Base-by-base conservation (phyloP, 2,888 invertebrate genomes). In the Ceratothoa steindachneri region DNA sequence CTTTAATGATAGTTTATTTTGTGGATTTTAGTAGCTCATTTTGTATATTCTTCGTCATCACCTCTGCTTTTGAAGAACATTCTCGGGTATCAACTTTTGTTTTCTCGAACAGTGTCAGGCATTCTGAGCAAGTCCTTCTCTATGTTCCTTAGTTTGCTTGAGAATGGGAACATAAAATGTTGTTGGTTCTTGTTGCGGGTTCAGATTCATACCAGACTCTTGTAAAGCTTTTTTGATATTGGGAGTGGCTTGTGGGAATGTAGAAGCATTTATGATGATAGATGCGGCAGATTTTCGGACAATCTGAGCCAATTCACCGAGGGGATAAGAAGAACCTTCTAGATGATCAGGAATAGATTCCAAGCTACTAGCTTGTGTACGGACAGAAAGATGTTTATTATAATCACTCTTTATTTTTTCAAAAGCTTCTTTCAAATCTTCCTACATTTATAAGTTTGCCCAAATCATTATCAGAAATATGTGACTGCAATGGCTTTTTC, bases 111-210 rank as follows among this genome's bases (percentile, higher is more conserved):
- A n/a, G n/a, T n/a, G n/a, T n/a, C n/a, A n/a, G n/a, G n/a, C n/a
- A n/a, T n/a, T n/a, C n/a, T n/a, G n/a, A n/a, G n/a, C n/a, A n/a
- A n/a, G n/a, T n/a, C n/a, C n/a, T n/a, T n/a, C n/a, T n/a, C n/a
- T n/a, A n/a, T n/a, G n/a, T n/a, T n/a, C n/a, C n/a, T n/a, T n/a
- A n/a, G n/a, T n/a, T n/a, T n/a, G n/a, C 90, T 94, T 95, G 12
- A 96, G 95, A 80, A 95, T 88, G 51, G 93, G 92, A 69, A 97
- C 88, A 84, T 89, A 96, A 67, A 97, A 85, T 1, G 92, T 93
- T 0, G 93, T 95, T 27, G 95, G 95, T 83, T 97, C 97, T 84
- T 95, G 95, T 83, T 97, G 96, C 0, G 96, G 95, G 86, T 93
- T 96, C 72, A 97, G 85, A 84, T 95, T 95, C 87, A 97, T 89